A percentile compares a stretch with the other conserved stretches of the same genome.
Conservation (phyloP, 1,140 invertebrate species). For the Hylaeus volcanicus region DNA sequence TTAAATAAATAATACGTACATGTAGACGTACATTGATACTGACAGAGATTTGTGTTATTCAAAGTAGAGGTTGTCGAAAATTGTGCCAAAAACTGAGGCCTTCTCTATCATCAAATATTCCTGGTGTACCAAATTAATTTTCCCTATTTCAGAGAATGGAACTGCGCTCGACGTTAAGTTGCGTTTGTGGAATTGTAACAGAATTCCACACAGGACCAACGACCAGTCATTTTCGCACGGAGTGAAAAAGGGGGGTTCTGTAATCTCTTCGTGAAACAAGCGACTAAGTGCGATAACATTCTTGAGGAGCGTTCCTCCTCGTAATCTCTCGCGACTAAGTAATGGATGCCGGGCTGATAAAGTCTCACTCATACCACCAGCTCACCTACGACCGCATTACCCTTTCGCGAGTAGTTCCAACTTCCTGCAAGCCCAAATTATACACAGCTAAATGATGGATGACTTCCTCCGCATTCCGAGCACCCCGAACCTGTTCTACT, state of each 20-base stretch:
- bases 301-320: constrained; percentile 57
- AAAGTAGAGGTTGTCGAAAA: too few relatives aligned
- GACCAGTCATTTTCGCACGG: constrained; percentile 28
- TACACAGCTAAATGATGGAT: constrained; percentile 72
- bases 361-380: constrained; percentile 45
- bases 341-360: constrained; percentile 69
- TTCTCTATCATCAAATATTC: too few relatives aligned
- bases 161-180: neutral
- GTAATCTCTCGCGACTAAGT: constrained; percentile 70
- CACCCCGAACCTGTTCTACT: constrained; percentile 8
- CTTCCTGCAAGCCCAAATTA: constrained; percentile 62
- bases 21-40: too few relatives aligned
- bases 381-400: constrained; percentile 52
- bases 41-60: too few relatives aligned
- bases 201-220: constrained; percentile 5
- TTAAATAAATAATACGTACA: too few relatives aligned
- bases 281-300: constrained; percentile 60
- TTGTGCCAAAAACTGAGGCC: too few relatives aligned
- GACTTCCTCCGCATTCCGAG: constrained; percentile 45
- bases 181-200: neutral
- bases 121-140: neutral
- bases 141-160: too few relatives aligned
- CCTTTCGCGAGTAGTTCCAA: constrained; percentile 57
- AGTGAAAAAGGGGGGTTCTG: constrained; percentile 22
- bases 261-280: constrained; percentile 57